Evolutionary conservation across 2,113 vertebrate species (phyloP).

Genomic region (Sinosuthora webbiana): DNA sequence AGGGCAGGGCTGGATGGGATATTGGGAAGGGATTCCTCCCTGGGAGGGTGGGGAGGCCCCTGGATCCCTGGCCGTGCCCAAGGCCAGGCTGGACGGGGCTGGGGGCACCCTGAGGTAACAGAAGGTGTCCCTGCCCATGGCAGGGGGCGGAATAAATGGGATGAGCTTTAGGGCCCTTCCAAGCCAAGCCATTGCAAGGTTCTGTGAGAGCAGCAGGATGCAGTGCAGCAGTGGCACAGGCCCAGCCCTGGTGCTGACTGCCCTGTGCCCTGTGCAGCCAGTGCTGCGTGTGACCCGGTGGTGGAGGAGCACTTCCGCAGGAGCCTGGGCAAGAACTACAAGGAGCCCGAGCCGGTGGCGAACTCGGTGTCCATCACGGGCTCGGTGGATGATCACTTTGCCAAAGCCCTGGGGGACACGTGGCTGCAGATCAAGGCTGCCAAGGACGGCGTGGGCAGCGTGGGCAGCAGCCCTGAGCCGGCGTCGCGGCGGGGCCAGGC

Average conservation of each 20-base stretch:
- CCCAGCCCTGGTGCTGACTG: fast-evolving
- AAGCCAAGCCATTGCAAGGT: fast-evolving
- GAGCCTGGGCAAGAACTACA: constrained; percentile 98
- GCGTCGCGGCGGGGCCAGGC: constrained; percentile 80
- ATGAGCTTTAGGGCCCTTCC: no score
- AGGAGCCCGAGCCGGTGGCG: constrained; percentile 89
- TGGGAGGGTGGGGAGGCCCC: not conserved
- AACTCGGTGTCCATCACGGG: constrained; percentile 98
- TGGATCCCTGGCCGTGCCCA: not conserved
- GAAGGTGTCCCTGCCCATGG: not conserved
- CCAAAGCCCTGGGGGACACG: constrained; percentile 96
- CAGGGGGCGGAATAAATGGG: no score
- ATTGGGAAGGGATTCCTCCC: fast-evolving
- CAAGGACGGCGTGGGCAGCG: constrained; percentile 83
- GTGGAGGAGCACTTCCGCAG: constrained; percentile 98
- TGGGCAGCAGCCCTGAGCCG: constrained; percentile 82
- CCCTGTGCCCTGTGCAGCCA: constrained; percentile 63
- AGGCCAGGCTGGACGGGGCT: not conserved
- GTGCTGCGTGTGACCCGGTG: constrained; percentile 88
- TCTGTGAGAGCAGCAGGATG: no score
- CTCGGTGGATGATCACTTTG: constrained; percentile 97
- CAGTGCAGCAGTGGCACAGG: fast-evolving
- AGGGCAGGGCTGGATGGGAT: not conserved
- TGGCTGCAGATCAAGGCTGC: constrained; percentile 97
- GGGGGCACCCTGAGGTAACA: not conserved